phyloP scores from a whole-genome alignment of 2,797 vertebrate species.

The Gambelia wislizenii region DNA sequence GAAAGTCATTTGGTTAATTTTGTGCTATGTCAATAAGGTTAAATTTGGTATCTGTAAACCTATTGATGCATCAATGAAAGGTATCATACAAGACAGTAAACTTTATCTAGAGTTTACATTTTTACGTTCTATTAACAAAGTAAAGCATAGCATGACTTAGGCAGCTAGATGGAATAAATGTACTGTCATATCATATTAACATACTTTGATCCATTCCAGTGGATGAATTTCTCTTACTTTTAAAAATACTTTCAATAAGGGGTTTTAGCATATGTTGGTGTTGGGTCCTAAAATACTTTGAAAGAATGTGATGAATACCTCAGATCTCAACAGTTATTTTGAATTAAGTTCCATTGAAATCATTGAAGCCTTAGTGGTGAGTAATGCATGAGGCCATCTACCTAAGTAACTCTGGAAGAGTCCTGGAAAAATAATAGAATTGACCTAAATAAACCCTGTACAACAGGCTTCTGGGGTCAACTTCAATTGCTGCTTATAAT shows the following conservation, averaged over 20 bases:
- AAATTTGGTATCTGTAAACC: conserved; percentile 30
- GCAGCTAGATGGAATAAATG: conserved; percentile 28
- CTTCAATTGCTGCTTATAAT: conserved; percentile 21
- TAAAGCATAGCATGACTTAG: background rate
- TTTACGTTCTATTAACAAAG: conserved; percentile 20
- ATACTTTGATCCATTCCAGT: conserved; percentile 40
- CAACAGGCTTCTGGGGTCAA: background rate
- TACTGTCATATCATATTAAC: background rate
- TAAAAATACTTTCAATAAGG: conserved; percentile 15
- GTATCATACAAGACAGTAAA: conserved; percentile 1
- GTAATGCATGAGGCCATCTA: background rate
- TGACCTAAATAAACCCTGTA: background rate
- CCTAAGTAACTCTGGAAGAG: background rate
- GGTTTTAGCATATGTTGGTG: background rate
- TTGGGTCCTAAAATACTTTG: background rate
- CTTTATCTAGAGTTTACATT: conserved; percentile 17
- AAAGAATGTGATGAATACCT: background rate
- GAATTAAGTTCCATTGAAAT: background rate
- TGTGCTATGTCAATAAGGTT: background rate
- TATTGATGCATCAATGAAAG: conserved; percentile 20
- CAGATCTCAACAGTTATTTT: background rate
- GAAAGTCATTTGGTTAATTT: background rate
- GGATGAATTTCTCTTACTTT: background rate
- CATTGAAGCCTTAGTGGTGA: background rate
- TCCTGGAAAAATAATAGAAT: background rate